Conservation (phyloP, 2,113 vertebrate genomes). For the Octodon degus region DNA sequence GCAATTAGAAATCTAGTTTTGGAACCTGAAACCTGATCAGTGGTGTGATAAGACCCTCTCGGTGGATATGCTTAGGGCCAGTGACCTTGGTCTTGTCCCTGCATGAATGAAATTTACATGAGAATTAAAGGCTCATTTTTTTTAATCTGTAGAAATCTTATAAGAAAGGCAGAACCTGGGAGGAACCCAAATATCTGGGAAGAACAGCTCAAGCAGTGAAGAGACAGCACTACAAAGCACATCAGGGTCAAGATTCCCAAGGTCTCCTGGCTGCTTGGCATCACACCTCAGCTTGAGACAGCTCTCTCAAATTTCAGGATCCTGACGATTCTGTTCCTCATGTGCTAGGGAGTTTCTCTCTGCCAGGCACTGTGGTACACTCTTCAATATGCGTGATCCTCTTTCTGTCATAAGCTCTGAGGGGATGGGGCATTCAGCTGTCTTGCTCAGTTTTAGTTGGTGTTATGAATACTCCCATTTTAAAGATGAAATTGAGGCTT, state of each 20-base stretch:
- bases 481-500: neutral
- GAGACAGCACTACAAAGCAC: neutral
- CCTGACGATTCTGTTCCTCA: neutral
- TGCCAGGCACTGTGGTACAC: neutral
- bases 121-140: neutral
- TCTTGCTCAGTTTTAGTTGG: slow-evolving; percentile 13
- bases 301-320: neutral
- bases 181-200: neutral
- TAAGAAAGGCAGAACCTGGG: neutral
- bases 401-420: neutral
- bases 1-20: slow-evolving; percentile 14
- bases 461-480: neutral
- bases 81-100: neutral
- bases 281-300: neutral
- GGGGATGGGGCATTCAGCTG: neutral
- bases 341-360: neutral
- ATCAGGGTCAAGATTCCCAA: neutral
- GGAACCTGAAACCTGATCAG: slow-evolving; percentile 12
- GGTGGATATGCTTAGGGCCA: slow-evolving; percentile 31
- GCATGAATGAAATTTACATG: neutral
- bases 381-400: neutral
- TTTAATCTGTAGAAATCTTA: neutral
- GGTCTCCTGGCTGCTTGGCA: neutral
- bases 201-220: neutral
- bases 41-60: slow-evolving; percentile 48